Conservation (phyloP, 2,888 invertebrate species). For the Plusia festucae region DNA sequence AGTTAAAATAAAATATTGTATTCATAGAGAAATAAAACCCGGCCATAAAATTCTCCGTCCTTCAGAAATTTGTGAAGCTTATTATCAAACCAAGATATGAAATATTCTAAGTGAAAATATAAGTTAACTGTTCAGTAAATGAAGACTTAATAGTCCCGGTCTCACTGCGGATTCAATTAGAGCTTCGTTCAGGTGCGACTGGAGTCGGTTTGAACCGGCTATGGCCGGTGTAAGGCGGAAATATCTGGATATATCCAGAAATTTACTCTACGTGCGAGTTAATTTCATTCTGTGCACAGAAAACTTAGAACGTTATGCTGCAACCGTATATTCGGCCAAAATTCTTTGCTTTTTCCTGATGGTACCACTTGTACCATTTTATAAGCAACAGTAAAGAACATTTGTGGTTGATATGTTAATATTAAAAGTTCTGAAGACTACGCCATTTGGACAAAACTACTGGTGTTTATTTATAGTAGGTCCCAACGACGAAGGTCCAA, state of each 20-base stretch:
- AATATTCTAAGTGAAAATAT: conserved; percentile 50
- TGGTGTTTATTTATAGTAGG: conserved; percentile 14
- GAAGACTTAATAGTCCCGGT: conserved; percentile 64
- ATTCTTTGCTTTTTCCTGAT: conserved; percentile 12
- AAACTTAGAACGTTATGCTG: conserved; percentile 46
- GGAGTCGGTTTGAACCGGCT: conserved; percentile 50
- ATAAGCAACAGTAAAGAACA: not conserved
- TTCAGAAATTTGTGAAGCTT: conserved; percentile 30
- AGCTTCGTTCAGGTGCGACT: conserved; percentile 63
- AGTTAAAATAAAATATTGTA: conserved; percentile 6
- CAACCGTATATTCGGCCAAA: conserved; percentile 31
- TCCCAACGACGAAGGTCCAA: conserved; percentile 31
- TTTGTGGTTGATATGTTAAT: not conserved
- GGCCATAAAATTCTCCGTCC: conserved; percentile 22
- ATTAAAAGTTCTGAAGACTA: not conserved
- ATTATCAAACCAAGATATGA: conserved; percentile 43
- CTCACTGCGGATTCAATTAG: conserved; percentile 73
- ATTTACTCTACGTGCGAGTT: conserved; percentile 63
- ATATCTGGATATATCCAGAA: conserved; percentile 66
- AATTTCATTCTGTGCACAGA: conserved; percentile 68
- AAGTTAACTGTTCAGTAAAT: conserved; percentile 59
- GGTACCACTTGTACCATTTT: conserved; percentile 5
- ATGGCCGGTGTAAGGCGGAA: conserved; percentile 46
- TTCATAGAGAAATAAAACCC: conserved; percentile 28
- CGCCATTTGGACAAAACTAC: not conserved